phyloP scores from a whole-genome alignment of 2,113 vertebrate genomes.

The Elgaria multicarinata region DNA sequence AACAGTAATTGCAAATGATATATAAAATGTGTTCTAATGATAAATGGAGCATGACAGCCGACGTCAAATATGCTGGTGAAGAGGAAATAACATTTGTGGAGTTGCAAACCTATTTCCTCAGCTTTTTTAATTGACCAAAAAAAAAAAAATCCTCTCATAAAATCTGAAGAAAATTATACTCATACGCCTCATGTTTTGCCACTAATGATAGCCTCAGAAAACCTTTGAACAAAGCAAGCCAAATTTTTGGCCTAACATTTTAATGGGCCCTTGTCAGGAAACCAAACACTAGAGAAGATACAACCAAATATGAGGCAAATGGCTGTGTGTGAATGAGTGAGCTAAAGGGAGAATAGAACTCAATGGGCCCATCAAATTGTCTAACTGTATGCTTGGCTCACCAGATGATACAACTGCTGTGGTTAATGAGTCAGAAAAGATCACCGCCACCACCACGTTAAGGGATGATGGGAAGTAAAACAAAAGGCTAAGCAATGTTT shows the following conservation, averaged over 20 bases:
- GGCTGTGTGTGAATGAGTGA: background rate
- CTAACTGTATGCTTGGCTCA: constrained; percentile 38
- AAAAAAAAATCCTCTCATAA: constrained; percentile 2
- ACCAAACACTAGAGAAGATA: background rate
- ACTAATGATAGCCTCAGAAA: constrained; percentile 25
- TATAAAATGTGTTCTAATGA: constrained; percentile 33
- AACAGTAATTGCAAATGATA: constrained; percentile 19
- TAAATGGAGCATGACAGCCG: constrained; percentile 3
- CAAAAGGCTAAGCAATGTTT: constrained; percentile 61
- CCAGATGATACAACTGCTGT: constrained; percentile 35
- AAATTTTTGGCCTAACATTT: constrained; percentile 7
- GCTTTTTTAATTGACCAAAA: background rate
- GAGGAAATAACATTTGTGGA: constrained; percentile 22
- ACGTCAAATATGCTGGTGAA: constrained; percentile 19
- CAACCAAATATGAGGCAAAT: background rate
- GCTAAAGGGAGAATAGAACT: constrained; percentile 6
- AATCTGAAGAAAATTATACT: constrained; percentile 17
- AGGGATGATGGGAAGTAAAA: constrained; percentile 49
- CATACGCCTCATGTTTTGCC: background rate
- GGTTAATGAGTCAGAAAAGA: constrained; percentile 43
- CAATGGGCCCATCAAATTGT: constrained; percentile 51
- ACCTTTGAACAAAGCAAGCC: background rate
- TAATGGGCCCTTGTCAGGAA: constrained; percentile 6
- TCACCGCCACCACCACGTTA: constrained; percentile 22
- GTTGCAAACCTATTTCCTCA: constrained; percentile 28